Base-by-base conservation (phyloP, 1,140 invertebrate genomes). In the Branchinecta lindahli region DNA sequence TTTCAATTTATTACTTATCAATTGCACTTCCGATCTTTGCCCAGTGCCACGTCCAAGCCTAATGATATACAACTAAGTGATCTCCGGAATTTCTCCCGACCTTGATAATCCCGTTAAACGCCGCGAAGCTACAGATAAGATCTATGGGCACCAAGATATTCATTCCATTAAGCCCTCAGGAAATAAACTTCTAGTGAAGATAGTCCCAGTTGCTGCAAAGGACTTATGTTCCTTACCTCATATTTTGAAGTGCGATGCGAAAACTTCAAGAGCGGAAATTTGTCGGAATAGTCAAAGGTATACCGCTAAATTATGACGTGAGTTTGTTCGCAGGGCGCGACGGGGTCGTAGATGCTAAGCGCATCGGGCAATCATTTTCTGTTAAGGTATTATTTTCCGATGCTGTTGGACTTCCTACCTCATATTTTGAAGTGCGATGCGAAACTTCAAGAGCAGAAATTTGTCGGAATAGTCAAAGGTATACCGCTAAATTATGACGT, bases 191-290 rank as follows among this genome's bases (percentile, higher is more conserved):
- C n/a, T 52, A 52, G 9, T 52, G 47, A 9, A 52, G 9, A 52
- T 52, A 9, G 47, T 9, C 47, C 47, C 47, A 52, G 47, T 52
- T 52, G 47, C 47, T 52, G 47, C 47, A 52, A 52, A 52, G 47
- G n/a, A 9, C n/a, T 52, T 52, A 9, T 9, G n/a, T 52, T 9
- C 47, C 9, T n/a, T 52, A 52, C 47, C 47, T 52, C 9, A 52
- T 52, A n/a, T 52, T 52, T n/a, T 52, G 47, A 52, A 52, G 47
- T 52, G n/a, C 47, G n/a, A 52, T 52, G 47, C 47, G n/a, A n/a
- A 61, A 61, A 61, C 52, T 61, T 61, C 52, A 61, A 61, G 52
- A 61, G 52, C 52, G 1, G 18, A 61, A 61, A 61, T 20, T 61
- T 20, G 18, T 61, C 18, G 52, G 52, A 61, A 15, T 61, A 61